These are phyloP conservation scores for Malurus elegans DNA, from an alignment of 2,113 vertebrate genomes.

Conservation along the genomic window DNA sequence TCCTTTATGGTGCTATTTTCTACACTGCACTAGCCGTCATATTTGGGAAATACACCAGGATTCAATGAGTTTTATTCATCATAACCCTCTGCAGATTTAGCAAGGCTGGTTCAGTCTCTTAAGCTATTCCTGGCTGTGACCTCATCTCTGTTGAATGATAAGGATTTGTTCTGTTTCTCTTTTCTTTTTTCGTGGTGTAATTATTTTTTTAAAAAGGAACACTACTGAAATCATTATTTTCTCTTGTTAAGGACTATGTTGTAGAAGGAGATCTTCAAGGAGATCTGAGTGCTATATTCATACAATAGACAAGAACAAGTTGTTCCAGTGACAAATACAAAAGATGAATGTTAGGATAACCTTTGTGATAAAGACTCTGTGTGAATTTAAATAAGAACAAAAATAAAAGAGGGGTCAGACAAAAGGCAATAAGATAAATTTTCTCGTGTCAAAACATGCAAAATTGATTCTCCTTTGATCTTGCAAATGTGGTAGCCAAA, in stretches of 20 bases:
- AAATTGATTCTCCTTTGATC: not conserved
- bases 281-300: conserved; percentile 17
- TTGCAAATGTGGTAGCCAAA: not conserved
- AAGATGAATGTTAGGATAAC: conserved; percentile 46
- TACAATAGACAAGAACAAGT: conserved; percentile 44
- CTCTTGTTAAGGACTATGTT: not conserved
- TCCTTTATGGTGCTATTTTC: not conserved
- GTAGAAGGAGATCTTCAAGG: conserved; percentile 50
- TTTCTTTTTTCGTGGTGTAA: not conserved
- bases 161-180: not conserved
- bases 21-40: not conserved
- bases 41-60: not conserved
- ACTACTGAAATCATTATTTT: not conserved
- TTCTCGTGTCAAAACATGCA: conserved; percentile 14
- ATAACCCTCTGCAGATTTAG: not conserved
- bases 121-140: not conserved
- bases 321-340: conserved; percentile 59
- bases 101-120: not conserved
- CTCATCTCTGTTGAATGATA: not conserved
- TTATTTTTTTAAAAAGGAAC: not conserved
- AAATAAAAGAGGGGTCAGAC: not conserved
- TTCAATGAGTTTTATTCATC: not conserved
- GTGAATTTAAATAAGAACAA: conserved; percentile 53
- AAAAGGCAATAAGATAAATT: conserved; percentile 27
- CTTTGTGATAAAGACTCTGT: conserved; percentile 34